A percentile compares a stretch with the other conserved stretches of the same genome.
Conservation (phyloP, 2,888 invertebrate genomes). For the Parnassius apollo region DNA sequence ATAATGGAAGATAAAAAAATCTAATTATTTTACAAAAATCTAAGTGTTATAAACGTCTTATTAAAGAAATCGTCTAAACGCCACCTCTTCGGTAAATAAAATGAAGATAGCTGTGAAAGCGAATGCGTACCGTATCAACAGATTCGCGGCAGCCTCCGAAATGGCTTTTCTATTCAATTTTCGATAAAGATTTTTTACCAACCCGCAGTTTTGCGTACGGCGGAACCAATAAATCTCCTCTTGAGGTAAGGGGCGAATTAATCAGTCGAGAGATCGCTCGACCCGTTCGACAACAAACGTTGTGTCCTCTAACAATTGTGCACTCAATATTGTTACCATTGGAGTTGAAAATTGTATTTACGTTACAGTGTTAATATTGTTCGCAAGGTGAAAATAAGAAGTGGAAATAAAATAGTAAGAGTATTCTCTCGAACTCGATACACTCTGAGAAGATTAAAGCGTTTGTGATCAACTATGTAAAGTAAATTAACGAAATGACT, state of each 20-base stretch:
- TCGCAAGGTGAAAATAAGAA: constrained; percentile 76
- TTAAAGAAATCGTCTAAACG: constrained; percentile 12
- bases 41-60: not conserved
- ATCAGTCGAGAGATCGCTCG: constrained; percentile 70
- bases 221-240: constrained; percentile 79
- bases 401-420: constrained; percentile 71
- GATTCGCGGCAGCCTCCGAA: constrained; percentile 64
- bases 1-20: not conserved
- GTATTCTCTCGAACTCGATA: constrained; percentile 59
- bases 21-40: not conserved
- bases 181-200: constrained; percentile 80
- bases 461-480: constrained; percentile 59
- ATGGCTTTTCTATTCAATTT: constrained; percentile 81
- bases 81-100: constrained; percentile 59
- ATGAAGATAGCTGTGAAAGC: constrained; percentile 69
- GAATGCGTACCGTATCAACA: constrained; percentile 63
- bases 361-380: constrained; percentile 55
- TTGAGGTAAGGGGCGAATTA: constrained; percentile 79
- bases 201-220: constrained; percentile 80
- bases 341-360: constrained; percentile 48
- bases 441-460: constrained; percentile 77
- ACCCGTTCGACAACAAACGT: constrained; percentile 57
- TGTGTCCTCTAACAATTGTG: constrained; percentile 43
- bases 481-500: constrained; percentile 66
- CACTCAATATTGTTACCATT: constrained; percentile 39